phyloP scores from a whole-genome alignment of 2,113 vertebrate genomes.

The Mustela lutreola region DNA sequence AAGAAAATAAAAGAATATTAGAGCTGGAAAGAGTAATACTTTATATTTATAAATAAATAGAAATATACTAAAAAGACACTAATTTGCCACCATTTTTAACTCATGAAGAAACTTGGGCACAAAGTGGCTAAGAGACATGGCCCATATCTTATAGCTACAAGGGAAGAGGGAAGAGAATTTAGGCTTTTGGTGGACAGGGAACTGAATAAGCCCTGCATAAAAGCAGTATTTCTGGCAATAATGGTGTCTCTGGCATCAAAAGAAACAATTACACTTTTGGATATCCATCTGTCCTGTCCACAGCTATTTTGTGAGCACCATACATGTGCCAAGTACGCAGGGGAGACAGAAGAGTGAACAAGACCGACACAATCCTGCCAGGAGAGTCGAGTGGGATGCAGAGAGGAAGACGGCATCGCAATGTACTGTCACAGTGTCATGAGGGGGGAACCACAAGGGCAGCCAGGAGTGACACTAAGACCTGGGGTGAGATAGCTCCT shows the following conservation, averaged over 20 bases:
- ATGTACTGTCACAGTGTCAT: not conserved
- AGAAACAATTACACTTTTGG: not conserved
- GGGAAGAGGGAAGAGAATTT: not conserved
- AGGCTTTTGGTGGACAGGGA: not conserved
- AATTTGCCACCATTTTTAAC: not conserved
- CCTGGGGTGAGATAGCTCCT: not conserved
- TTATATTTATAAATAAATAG: not conserved
- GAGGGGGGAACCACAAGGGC: not conserved
- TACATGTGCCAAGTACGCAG: fast-evolving
- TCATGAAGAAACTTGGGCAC: not conserved
- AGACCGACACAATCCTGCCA: not conserved
- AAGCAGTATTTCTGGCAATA: not conserved
- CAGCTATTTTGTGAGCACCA: not conserved
- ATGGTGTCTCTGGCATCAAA: not conserved
- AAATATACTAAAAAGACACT: not conserved
- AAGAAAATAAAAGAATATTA: not conserved
- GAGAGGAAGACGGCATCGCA: not conserved
- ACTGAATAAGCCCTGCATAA: not conserved
- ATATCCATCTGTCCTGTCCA: not conserved
- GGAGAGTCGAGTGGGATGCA: not conserved
- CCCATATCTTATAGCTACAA: not conserved
- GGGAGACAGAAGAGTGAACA: not conserved
- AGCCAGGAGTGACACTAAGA: not conserved
- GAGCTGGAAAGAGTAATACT: not conserved
- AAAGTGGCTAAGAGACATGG: not conserved